These are phyloP conservation scores for Capitulum mitella DNA, from an alignment of 2,888 invertebrate genomes.

Conservation along the genomic window DNA sequence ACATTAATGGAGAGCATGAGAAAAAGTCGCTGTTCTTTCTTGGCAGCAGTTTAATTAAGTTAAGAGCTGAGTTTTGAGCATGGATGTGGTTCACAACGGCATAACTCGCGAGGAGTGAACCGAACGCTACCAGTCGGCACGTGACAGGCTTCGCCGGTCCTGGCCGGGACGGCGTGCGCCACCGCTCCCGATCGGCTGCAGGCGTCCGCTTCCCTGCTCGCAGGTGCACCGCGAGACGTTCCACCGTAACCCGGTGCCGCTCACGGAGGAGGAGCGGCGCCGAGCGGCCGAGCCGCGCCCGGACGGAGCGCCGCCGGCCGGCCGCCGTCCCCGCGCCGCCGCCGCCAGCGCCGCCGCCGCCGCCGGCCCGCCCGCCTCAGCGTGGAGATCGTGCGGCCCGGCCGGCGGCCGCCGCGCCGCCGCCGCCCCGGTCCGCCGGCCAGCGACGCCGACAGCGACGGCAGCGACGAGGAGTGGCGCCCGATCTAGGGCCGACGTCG, in stretches of 20 bases:
- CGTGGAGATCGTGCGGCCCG: neutral
- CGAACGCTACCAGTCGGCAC: no score
- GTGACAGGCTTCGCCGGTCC: neutral
- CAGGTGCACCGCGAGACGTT: conserved; percentile 1
- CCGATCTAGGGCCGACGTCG: no score
- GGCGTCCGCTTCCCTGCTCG: neutral
- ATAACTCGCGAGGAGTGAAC: no score
- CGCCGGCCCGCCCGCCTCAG: neutral
- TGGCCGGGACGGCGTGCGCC: neutral
- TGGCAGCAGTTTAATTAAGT: no score
- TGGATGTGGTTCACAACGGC: no score
- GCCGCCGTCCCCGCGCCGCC: neutral
- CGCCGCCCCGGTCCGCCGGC: no score
- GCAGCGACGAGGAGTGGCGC: no score
- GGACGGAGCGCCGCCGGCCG: no score
- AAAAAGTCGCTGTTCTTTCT: no score
- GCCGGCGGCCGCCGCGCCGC: no score
- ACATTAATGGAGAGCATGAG: no score
- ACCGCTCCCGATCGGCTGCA: neutral
- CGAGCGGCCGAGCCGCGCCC: neutral
- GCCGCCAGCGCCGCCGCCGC: neutral
- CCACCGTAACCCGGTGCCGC: neutral
- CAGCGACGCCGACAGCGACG: no score
- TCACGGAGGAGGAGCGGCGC: neutral
- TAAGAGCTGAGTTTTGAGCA: neutral